phyloP scores from a whole-genome alignment of 2,797 vertebrate genomes.

The Gambelia wislizenii region DNA sequence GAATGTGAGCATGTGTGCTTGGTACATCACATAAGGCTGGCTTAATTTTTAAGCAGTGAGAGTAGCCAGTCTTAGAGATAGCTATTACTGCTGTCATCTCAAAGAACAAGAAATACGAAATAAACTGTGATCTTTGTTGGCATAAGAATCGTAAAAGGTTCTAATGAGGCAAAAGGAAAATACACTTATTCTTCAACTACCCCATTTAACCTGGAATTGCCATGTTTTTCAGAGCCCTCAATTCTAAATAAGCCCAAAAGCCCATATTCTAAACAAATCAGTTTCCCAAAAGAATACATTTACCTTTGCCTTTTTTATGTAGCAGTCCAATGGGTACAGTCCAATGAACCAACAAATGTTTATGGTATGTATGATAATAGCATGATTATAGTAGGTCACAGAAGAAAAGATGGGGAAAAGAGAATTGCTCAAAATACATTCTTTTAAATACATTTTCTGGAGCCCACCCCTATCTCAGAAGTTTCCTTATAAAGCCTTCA shows the following conservation, averaged over 20 bases:
- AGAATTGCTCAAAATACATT: background rate
- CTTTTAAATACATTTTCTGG: background rate
- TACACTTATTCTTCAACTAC: background rate
- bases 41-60: background rate
- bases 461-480: background rate
- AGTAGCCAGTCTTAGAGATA: background rate
- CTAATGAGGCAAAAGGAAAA: background rate
- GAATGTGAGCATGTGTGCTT: too few species aligned
- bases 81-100: background rate
- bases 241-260: background rate
- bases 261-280: background rate
- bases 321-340: background rate
- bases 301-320: background rate
- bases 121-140: background rate
- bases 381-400: background rate
- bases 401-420: background rate
- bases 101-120: background rate
- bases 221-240: background rate
- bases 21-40: too few species aligned
- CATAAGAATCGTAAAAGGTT: background rate
- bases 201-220: background rate
- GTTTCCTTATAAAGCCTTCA: background rate
- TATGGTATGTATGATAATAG: background rate
- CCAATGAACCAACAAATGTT: background rate
- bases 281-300: background rate